A percentile compares a stretch with the other conserved stretches of the same genome.
Conservation (phyloP, 2,113 vertebrate species). For the Oriolus oriolus region DNA sequence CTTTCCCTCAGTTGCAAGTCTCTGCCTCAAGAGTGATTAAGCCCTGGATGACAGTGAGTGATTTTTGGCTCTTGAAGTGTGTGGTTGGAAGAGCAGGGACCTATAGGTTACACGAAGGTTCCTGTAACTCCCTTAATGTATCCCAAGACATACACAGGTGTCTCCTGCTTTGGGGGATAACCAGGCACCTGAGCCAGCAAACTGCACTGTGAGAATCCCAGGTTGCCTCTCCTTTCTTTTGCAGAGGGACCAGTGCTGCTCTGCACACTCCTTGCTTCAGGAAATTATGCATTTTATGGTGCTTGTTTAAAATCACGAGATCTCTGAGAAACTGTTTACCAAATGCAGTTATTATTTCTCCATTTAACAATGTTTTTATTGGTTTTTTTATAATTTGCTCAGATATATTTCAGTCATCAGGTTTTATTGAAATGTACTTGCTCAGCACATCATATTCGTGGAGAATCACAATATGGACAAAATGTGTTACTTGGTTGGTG, state of each 20-base stretch:
- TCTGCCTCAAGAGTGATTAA: neutral
- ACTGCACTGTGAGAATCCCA: neutral
- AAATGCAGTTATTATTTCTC: neutral
- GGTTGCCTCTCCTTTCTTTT: neutral
- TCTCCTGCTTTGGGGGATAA: neutral
- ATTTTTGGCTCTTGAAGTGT: neutral
- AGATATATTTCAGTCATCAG: neutral
- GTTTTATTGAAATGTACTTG: neutral
- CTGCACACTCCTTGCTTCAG: neutral
- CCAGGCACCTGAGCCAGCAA: neutral
- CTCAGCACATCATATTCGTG: rapidly evolving
- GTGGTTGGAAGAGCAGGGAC: neutral
- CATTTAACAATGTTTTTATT: neutral
- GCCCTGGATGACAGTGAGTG: neutral
- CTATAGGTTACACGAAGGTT: neutral
- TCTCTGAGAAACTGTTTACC: neutral
- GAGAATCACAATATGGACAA: neutral
- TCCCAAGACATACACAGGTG: neutral
- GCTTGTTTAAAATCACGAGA: neutral
- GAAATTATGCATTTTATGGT: neutral
- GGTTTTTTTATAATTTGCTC: neutral
- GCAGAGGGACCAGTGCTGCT: neutral
- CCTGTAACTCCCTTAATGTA: neutral
- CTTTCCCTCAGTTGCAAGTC: rapidly evolving
- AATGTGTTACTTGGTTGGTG: neutral